Percentiles rank a stretch among this genome's conserved stretches.
phyloP scores from a whole-genome alignment of 2,113 vertebrate species.

The Peromyscus polionotus region DNA sequence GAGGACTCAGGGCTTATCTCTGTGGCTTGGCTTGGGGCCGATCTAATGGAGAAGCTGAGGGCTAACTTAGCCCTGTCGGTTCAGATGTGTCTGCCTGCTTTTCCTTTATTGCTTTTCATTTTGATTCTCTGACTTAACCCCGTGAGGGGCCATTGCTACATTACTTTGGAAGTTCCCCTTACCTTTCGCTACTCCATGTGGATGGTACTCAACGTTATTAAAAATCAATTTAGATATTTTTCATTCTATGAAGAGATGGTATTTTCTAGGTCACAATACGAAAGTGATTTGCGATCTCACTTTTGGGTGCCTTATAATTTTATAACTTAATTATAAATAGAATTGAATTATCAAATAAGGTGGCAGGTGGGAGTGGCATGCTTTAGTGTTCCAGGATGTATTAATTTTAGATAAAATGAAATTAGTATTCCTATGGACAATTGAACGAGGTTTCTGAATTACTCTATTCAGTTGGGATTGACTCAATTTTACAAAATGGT shows the following conservation, averaged over 20 bases:
- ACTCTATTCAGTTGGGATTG: constrained; percentile 66
- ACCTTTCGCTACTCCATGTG: neutral
- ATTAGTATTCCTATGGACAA: constrained; percentile 63
- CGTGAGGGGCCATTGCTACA: neutral
- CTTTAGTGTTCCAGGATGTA: constrained; percentile 49
- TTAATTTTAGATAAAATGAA: constrained; percentile 78
- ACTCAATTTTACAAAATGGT: constrained; percentile 65
- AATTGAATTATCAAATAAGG: constrained; percentile 60
- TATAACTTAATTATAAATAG: constrained; percentile 46
- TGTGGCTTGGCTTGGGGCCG: neutral
- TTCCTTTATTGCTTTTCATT: neutral
- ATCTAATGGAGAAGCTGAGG: neutral
- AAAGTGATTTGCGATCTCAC: constrained; percentile 37
- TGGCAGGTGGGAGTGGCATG: constrained; percentile 28
- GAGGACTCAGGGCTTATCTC: neutral
- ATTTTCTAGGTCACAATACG: constrained; percentile 55
- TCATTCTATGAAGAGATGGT: constrained; percentile 25
- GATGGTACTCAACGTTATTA: neutral
- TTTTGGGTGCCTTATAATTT: constrained; percentile 47
- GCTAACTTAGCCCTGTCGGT: neutral
- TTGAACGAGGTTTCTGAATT: constrained; percentile 63
- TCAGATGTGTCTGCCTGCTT: neutral
- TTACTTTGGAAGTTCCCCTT: neutral
- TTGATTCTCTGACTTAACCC: constrained; percentile 32
- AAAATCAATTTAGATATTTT: constrained; percentile 55